These are phyloP conservation scores for Diorhabda sublineata DNA, from an alignment of 1,140 invertebrate genomes.

Conservation along the genomic window DNA sequence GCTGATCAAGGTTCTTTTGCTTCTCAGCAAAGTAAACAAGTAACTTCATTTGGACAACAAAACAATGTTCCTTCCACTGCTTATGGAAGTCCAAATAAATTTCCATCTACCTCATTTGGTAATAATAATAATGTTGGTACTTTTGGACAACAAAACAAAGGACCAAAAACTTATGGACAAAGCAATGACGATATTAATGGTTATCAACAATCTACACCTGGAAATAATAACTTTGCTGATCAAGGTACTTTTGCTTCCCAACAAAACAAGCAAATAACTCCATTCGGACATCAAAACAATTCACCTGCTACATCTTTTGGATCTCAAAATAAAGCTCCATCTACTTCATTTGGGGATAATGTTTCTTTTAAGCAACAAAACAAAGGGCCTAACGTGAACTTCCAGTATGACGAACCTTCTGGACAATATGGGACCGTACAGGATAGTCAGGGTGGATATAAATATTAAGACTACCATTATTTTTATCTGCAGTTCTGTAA, in stretches of 20 bases:
- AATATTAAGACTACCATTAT: not conserved
- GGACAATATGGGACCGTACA: slow-evolving; percentile 11
- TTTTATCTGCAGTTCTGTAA: too few relatives aligned
- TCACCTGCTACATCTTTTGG: not conserved
- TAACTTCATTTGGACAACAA: not conserved
- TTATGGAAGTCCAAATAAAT: not conserved
- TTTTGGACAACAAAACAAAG: not conserved
- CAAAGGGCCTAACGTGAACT: not conserved
- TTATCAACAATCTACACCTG: not conserved
- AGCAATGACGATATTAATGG: not conserved
- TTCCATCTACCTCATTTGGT: too few relatives aligned
- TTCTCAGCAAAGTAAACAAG: not conserved
- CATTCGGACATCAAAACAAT: not conserved
- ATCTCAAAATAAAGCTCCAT: not conserved
- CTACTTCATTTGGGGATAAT: too few relatives aligned
- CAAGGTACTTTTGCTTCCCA: not conserved
- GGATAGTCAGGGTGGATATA: slow-evolving; percentile 3
- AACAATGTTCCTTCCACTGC: too few relatives aligned
- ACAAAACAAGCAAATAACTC: not conserved
- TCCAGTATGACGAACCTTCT: not conserved
- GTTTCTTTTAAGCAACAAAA: not conserved
- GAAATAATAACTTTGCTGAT: not conserved
- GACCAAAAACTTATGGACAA: not conserved
- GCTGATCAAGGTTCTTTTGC: not conserved
- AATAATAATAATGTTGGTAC: too few relatives aligned